Conservation (phyloP, 2,113 vertebrate species). For the Nestor notabilis region DNA sequence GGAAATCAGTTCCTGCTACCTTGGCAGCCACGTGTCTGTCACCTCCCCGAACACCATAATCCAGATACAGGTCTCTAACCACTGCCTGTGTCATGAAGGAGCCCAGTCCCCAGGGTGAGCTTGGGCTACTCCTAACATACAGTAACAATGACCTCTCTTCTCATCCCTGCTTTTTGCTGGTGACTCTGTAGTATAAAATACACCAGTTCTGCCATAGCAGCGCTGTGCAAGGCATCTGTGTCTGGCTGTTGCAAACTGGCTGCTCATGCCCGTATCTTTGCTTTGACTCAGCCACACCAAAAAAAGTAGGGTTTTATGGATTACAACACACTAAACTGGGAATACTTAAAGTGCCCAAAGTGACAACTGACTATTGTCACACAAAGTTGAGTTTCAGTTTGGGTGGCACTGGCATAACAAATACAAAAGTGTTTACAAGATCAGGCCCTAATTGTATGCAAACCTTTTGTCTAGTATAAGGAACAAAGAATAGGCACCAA, state of each 20-base stretch:
- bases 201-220: background rate
- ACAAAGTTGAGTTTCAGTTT: background rate
- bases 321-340: background rate
- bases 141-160: background rate
- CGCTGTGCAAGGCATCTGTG: background rate
- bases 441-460: fast-evolving
- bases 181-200: background rate
- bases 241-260: background rate
- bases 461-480: background rate
- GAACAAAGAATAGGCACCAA: background rate
- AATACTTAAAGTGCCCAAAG: background rate
- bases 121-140: background rate
- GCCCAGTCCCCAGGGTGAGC: background rate
- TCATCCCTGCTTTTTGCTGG: background rate
- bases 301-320: background rate
- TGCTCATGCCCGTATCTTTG: background rate
- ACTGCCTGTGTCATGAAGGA: fast-evolving
- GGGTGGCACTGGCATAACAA: background rate
- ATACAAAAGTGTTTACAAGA: background rate
- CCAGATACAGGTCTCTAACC: background rate
- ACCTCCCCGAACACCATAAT: background rate
- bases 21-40: background rate
- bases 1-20: background rate
- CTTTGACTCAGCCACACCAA: background rate
- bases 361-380: background rate